Conservation (phyloP, 2,797 vertebrate genomes). For the Dipus sagitta region DNA sequence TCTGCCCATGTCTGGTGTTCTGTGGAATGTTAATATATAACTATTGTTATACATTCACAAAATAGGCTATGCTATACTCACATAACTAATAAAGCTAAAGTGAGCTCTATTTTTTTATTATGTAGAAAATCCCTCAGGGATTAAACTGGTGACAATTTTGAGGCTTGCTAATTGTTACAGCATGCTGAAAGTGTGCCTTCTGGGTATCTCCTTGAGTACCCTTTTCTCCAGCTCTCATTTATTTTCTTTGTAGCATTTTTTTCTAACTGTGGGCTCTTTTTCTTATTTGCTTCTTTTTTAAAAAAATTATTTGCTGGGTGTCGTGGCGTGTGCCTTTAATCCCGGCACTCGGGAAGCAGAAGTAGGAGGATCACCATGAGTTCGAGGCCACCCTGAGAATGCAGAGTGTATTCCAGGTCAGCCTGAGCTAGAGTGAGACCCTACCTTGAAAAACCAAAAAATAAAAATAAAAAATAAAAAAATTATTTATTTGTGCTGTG, state of each 20-base stretch:
- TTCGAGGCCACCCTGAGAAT: no score
- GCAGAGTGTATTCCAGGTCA: no score
- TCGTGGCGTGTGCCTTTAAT: no score
- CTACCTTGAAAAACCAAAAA: no score
- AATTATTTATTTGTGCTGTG: no score
- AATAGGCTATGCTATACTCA: not conserved
- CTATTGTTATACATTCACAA: not conserved
- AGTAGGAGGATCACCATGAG: no score
- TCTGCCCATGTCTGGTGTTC: not conserved
- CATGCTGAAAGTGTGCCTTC: not conserved
- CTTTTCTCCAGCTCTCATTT: not conserved
- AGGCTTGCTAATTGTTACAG: not conserved
- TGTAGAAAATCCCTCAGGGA: not conserved
- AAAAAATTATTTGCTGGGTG: no score
- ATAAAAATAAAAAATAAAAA: no score
- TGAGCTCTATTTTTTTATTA: not conserved
- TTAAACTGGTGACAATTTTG: not conserved
- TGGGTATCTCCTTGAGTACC: not conserved
- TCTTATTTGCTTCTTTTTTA: not conserved
- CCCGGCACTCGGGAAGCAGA: no score
- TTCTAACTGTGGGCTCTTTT: not conserved
- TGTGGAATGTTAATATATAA: not conserved
- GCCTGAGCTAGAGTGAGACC: no score
- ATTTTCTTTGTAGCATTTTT: not conserved
- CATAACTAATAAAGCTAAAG: not conserved